Conservation (phyloP, 2,888 invertebrate species). For the Ramazzottius varieornatus region DNA sequence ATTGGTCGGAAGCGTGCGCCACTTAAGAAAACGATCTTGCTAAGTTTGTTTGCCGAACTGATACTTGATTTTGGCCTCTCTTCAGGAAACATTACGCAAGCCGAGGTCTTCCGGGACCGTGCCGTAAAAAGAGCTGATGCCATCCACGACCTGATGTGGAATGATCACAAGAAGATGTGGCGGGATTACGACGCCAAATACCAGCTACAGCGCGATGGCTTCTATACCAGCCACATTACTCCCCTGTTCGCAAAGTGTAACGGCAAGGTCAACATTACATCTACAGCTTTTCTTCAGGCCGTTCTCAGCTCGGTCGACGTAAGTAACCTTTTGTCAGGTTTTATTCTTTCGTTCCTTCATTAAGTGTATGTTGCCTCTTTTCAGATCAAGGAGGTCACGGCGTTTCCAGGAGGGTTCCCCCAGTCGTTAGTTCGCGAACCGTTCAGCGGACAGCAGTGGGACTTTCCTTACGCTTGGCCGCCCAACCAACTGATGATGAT, state of each 20-base stretch:
- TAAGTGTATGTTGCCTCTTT: neutral
- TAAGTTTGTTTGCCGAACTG: too few species aligned
- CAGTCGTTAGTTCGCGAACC: slow-evolving; percentile 42
- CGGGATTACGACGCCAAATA: slow-evolving; percentile 12
- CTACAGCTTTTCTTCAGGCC: neutral
- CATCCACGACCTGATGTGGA: slow-evolving; percentile 10
- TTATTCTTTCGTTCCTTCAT: too few species aligned
- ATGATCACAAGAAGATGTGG: slow-evolving; percentile 12
- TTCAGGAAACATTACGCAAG: too few species aligned
- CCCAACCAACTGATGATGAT: slow-evolving; percentile 64
- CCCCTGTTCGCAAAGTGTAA: neutral
- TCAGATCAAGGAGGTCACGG: neutral
- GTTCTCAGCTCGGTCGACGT: neutral
- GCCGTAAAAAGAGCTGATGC: neutral
- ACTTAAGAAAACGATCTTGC: too few species aligned
- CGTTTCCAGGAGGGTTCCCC: slow-evolving; percentile 45
- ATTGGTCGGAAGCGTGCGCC: too few species aligned
- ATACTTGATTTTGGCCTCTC: too few species aligned
- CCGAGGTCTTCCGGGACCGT: too few species aligned
- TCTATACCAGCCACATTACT: slow-evolving; percentile 10
- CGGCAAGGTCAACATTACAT: neutral
- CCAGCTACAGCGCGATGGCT: slow-evolving; percentile 9
- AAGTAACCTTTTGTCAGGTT: too few species aligned
- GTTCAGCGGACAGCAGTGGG: slow-evolving; percentile 60
- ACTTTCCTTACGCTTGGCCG: slow-evolving; percentile 73